A percentile compares a stretch with the other conserved stretches of the same genome.
phyloP scores from a whole-genome alignment of 2,888 invertebrate genomes.

The Trissolcus brochymenae region DNA sequence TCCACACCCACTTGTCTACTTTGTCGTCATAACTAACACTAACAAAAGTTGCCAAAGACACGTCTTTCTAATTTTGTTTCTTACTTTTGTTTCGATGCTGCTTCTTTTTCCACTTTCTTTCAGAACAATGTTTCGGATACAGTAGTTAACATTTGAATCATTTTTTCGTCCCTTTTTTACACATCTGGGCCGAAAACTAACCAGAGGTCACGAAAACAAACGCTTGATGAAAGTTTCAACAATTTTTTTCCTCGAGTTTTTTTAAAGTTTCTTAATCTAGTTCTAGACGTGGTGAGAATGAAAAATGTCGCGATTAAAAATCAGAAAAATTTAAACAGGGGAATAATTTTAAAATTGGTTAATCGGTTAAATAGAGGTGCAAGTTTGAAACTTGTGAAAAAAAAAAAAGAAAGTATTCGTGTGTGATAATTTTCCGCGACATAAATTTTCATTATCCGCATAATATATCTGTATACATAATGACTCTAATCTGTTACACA shows the following conservation, averaged over 20 bases:
- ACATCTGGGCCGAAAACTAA: conserved; percentile 11
- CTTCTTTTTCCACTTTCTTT: conserved; percentile 13
- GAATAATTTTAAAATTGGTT: no score
- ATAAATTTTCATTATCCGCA: conserved; percentile 4
- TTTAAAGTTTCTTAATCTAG: no score
- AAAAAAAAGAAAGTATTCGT: not conserved
- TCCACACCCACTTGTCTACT: conserved; percentile 60
- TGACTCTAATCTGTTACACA: not conserved
- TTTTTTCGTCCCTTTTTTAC: conserved; percentile 8
- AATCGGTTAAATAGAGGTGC: no score
- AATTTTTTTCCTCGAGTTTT: no score
- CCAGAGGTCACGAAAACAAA: not conserved
- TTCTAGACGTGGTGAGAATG: no score
- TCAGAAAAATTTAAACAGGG: no score
- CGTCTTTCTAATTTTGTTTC: conserved; percentile 29
- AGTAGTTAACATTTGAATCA: conserved; percentile 27
- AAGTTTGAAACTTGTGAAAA: no score
- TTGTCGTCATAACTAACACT: conserved; percentile 53
- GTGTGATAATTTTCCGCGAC: conserved; percentile 1
- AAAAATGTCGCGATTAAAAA: no score
- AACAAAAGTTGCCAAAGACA: conserved; percentile 40
- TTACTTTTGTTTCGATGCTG: conserved; percentile 23
- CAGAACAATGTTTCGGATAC: conserved; percentile 32
- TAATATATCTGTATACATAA: conserved; percentile 9
- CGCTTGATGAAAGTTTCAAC: no score